Base-by-base conservation (phyloP, 2,113 vertebrate species). In the Ramphastos sulfuratus region DNA sequence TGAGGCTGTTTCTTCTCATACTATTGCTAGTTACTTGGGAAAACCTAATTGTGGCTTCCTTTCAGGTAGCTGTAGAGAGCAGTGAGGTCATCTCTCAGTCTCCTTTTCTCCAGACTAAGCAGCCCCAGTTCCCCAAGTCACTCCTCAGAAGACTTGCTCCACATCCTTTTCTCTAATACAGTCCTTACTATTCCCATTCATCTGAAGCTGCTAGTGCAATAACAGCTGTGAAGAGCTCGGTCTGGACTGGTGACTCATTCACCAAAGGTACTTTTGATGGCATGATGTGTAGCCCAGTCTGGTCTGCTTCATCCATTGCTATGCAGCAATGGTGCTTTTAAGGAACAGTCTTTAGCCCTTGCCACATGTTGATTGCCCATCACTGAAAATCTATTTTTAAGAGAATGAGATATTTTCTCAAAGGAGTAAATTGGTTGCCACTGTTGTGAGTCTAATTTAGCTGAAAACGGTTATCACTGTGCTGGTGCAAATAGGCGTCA, bases 141-240 rank as follows among this genome's bases (percentile, higher is more conserved):
- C 16, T 16, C 44, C 44, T 46, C 44, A 46, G 15, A 46, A 46
- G 44, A 17, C 44, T 46, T 46, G 44, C 48, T n/a, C 35, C 24
- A 10, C 33, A 10, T 17, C 7, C 63, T 50, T 66, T 35, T 81
- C 8, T 67, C 25, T 77, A 24, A 42, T 6, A 10, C 15, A 30
- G 11, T 48, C 17, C 50, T 85, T 23, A 56, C 31, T 30, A 76
- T 6, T 70, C 46, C 18, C 6, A 3, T 74, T 80, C 27, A 63
- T 6, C 37, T 85, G 46, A 85, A 87, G 39, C 2, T 73, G 9
- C 25, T 35, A n/a, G 6, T 35, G 60, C 44, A 58, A 2, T 61
- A 63, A 13, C 13, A 83, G 12, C 2, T 1, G 0, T 5, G 23
- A 33, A 79, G 33, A 60, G 5, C 33, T 91, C 1, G 0, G 17